Evolutionary conservation across 2,797 vertebrate genomes (phyloP).

Genomic region (Glossophaga mutica): DNA sequence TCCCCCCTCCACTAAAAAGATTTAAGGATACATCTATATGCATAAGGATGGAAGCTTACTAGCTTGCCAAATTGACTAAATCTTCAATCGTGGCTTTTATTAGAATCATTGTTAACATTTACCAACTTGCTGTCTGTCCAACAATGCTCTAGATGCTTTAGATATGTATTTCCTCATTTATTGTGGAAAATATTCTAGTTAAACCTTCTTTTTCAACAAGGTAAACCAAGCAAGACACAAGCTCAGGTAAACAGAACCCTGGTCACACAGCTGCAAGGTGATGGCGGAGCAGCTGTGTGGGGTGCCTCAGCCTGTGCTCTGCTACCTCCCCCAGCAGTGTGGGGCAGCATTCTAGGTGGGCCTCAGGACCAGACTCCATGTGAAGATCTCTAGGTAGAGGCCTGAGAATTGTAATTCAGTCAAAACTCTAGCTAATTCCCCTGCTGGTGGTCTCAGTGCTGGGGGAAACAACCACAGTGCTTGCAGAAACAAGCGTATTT

Average conservation of each 20-base stretch:
- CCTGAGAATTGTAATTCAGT: background rate
- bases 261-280: background rate
- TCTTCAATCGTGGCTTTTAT: background rate
- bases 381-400: background rate
- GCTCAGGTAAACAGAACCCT: background rate
- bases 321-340: background rate
- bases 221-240: background rate
- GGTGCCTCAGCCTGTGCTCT: background rate
- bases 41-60: background rate
- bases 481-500: background rate
- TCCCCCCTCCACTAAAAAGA: background rate
- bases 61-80: background rate
- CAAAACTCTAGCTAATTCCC: background rate
- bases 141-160: background rate
- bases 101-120: background rate
- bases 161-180: background rate
- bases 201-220: background rate
- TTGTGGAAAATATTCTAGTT: background rate
- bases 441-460: background rate
- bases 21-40: background rate
- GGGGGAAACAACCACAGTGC: background rate
- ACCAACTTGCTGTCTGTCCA: background rate
- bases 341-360: background rate
- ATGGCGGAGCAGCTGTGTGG: accelerated
- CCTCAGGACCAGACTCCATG: background rate